Percentiles rank a stretch among this genome's conserved stretches.
Evolutionary conservation across 2,888 invertebrate species (phyloP).

Genomic region (Latrodectus hesperus): DNA sequence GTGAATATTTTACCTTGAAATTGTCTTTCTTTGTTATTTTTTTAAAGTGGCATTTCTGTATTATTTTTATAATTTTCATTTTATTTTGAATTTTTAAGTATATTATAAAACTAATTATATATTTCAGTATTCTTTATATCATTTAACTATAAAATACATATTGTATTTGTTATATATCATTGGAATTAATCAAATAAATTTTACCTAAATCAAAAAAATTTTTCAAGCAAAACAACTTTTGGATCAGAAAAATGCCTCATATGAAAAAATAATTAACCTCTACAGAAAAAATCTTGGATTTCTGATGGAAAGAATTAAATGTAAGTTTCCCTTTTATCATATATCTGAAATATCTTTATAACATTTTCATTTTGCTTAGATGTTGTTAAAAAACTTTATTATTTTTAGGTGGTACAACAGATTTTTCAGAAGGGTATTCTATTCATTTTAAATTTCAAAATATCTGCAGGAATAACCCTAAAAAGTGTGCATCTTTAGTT

Average conservation of each 20-base stretch:
- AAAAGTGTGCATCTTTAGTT: slow-evolving; percentile 15
- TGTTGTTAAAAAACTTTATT: background rate
- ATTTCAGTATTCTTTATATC: no score
- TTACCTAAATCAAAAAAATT: background rate
- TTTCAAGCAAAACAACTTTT: background rate
- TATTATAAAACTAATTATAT: no score
- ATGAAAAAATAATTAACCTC: background rate
- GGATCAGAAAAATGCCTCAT: background rate
- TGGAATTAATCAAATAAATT: no score
- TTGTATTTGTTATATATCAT: no score
- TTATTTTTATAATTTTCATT: no score
- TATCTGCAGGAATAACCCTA: slow-evolving; percentile 24
- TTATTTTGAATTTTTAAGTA: no score
- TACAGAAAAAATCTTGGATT: slow-evolving; percentile 40
- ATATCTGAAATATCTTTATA: background rate
- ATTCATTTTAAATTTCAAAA: slow-evolving; percentile 27
- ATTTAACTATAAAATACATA: no score
- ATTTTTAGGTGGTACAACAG: slow-evolving; percentile 8
- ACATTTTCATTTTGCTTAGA: background rate
- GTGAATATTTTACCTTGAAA: no score
- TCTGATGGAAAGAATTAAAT: slow-evolving; percentile 9
- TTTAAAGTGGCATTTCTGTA: no score
- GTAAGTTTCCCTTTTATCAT: slow-evolving; percentile 28
- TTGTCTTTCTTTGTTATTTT: no score
- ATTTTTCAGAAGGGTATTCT: background rate